phyloP scores from a whole-genome alignment of 1,140 invertebrate species.

The Caenorhabditis elegans region DNA sequence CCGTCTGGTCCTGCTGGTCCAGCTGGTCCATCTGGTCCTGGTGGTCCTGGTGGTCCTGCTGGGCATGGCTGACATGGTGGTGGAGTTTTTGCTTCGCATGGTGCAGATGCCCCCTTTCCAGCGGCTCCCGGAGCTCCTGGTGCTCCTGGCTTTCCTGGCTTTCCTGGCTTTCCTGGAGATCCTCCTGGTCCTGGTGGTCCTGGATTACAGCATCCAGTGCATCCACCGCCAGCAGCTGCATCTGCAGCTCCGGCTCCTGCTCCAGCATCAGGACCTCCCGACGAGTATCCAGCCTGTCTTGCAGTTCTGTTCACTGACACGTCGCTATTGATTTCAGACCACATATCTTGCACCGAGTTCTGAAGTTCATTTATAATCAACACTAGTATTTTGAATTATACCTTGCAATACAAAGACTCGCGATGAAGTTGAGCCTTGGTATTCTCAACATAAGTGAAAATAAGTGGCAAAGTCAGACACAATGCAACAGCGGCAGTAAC shows the following conservation, averaged over 20 bases:
- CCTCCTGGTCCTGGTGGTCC: constrained; percentile 45
- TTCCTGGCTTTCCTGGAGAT: constrained; percentile 37
- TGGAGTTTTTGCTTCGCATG: constrained; percentile 42
- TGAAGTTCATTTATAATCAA: neutral
- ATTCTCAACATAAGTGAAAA: constrained; percentile 11
- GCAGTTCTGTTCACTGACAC: constrained; percentile 29
- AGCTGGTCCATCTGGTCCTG: constrained; percentile 40
- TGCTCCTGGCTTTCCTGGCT: constrained; percentile 39
- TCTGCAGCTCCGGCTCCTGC: neutral
- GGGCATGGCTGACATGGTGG: constrained; percentile 49
- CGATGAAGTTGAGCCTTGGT: neutral
- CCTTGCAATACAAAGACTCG: constrained; percentile 3
- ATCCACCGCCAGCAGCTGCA: constrained; percentile 12
- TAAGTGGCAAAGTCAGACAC: neutral
- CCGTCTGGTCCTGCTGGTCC: constrained; percentile 38
- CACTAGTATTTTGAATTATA: neutral
- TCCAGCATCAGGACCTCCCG: neutral
- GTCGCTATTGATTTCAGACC: constrained; percentile 17
- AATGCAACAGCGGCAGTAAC: neutral
- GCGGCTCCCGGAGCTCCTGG: constrained; percentile 42
- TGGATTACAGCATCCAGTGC: constrained; percentile 44
- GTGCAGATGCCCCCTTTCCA: constrained; percentile 25
- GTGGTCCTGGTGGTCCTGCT: constrained; percentile 44
- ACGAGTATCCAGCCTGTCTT: constrained; percentile 31
- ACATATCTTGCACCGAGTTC: constrained; percentile 38